Evolutionary conservation across 2,797 vertebrate genomes (phyloP), one percentile per base, ranked within the genome.

Genomic region (Calcarius lapponicus): DNA sequence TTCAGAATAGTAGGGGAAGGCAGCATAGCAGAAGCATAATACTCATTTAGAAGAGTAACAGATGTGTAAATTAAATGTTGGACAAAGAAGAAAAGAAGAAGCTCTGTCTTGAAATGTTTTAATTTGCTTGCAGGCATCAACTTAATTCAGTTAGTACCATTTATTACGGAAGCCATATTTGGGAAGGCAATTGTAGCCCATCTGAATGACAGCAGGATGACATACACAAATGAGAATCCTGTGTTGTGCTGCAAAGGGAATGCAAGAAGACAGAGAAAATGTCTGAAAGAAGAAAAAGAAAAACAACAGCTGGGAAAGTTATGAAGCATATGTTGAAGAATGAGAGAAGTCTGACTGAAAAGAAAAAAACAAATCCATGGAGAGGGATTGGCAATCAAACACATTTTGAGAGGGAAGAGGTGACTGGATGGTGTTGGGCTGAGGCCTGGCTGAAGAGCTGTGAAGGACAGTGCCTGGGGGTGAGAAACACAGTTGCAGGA

Each of bases 241-340:
- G 69, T 58, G 12, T 38, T 61, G 40, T 43, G 24, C 72, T 95
- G 79, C 32, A 29, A 29, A 87, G 34, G 43, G 26, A 88, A 86
- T 75, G 42, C 69, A 84, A 81, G n/a, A 80, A 80, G 51, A 88
- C 29, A 82, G 28, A 61, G 48, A 80, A 94, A 74, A 86, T 62
- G 24, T 51, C 81, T 88, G 40, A 62, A 82, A 90, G 42, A 91
- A 76, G 42, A 61, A 40, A 61, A 88, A 84, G 61, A 78, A 89
- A 91, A 92, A 86, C 79, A 94, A 47, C 66, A 83, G 69, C 75
- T 93, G 89, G 54, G 64, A 36, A 86, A 92, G 72, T 80, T 94
- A 61, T 31, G 47, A 87, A 65, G 56, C 61, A 45, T 88, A 92
- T 86, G 89, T 43, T 90, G 69, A 84, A 86, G 47, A 83, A 31